These are phyloP conservation scores for Drosophila subsilvestris DNA, from an alignment of 2,888 invertebrate genomes.

Conservation along the genomic window DNA sequence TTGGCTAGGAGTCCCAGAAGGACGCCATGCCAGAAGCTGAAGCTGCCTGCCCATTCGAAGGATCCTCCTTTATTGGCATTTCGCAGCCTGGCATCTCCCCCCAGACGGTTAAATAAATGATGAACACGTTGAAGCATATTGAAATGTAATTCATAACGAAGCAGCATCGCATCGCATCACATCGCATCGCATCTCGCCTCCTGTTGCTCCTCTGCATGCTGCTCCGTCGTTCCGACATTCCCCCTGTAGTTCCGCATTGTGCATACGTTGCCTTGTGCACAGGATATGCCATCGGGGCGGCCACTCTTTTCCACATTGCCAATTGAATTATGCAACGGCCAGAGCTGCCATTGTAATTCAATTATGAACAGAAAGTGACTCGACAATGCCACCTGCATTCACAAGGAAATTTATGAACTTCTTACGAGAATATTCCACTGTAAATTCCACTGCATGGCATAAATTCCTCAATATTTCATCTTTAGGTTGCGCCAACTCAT, in stretches of 20 bases:
- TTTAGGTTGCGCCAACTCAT: not conserved
- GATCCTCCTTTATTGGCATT: slow-evolving; percentile 51
- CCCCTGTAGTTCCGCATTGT: slow-evolving; percentile 17
- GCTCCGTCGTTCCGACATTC: slow-evolving; percentile 14
- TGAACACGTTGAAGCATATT: slow-evolving; percentile 72
- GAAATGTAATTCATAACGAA: slow-evolving; percentile 75
- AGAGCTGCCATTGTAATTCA: slow-evolving; percentile 44
- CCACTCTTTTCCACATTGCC: slow-evolving; percentile 26
- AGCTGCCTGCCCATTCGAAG: slow-evolving; percentile 14
- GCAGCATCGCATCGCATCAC: slow-evolving; percentile 29
- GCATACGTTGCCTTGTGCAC: slow-evolving; percentile 39
- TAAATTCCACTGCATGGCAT: no score
- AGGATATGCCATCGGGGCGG: slow-evolving; percentile 22
- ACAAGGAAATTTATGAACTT: not conserved
- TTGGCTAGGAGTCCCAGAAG: slow-evolving; percentile 38
- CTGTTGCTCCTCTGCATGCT: not conserved
- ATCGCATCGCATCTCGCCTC: slow-evolving; percentile 14
- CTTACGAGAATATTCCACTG: not conserved
- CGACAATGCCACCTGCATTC: not conserved
- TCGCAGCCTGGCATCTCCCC: slow-evolving; percentile 30
- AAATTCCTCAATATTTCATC: not conserved
- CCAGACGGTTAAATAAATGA: slow-evolving; percentile 63
- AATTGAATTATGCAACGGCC: slow-evolving; percentile 57
- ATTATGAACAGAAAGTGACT: slow-evolving; percentile 11
- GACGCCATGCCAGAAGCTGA: slow-evolving; percentile 2